A percentile compares a stretch with the other conserved stretches of the same genome.
Conservation (phyloP, 1,140 invertebrate genomes). For the Drosophila kurseongensis region DNA sequence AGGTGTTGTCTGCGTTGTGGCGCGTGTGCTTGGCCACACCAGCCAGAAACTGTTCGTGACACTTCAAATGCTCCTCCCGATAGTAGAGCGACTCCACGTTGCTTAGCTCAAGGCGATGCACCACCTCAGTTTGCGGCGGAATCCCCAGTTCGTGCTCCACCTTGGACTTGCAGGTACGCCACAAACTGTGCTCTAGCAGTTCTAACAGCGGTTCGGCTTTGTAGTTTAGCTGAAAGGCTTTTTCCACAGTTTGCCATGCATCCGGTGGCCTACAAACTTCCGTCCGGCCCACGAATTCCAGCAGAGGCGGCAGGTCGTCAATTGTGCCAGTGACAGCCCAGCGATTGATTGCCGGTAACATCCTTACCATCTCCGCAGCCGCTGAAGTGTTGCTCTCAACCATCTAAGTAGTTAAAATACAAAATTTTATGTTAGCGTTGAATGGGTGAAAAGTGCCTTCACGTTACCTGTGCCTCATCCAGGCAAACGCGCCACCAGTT, state of each 20-base stretch:
- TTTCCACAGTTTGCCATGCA: constrained; percentile 87
- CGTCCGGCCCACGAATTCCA: constrained; percentile 87
- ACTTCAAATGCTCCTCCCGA: constrained; percentile 84
- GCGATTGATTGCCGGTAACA: constrained; percentile 88
- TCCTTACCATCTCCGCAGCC: constrained; percentile 86
- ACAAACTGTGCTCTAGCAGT: constrained; percentile 88
- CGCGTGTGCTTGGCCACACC: constrained; percentile 55
- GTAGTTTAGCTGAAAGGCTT: constrained; percentile 85
- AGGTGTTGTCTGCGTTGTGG: constrained; percentile 35
- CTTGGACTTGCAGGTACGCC: constrained; percentile 87
- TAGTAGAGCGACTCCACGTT: constrained; percentile 86
- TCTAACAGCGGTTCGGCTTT: constrained; percentile 79
- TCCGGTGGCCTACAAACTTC: constrained; percentile 44
- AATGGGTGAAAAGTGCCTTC: no score
- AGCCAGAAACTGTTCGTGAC: constrained; percentile 51
- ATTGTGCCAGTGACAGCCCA: constrained; percentile 92
- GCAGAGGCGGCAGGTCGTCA: constrained; percentile 89
- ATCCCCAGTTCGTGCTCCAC: constrained; percentile 87
- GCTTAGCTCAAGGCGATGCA: constrained; percentile 85
- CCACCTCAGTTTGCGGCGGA: constrained; percentile 84
- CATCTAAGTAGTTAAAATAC: constrained; percentile 84
- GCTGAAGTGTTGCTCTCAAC: constrained; percentile 86
- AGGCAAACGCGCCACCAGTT: constrained; percentile 92
- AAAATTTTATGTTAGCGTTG: neutral
- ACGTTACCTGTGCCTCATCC: constrained; percentile 90